Percentiles rank a stretch among this genome's conserved stretches.
These are phyloP conservation scores for Phoenicopterus ruber DNA, from an alignment of 2,113 vertebrate species.

Conservation along the genomic window DNA sequence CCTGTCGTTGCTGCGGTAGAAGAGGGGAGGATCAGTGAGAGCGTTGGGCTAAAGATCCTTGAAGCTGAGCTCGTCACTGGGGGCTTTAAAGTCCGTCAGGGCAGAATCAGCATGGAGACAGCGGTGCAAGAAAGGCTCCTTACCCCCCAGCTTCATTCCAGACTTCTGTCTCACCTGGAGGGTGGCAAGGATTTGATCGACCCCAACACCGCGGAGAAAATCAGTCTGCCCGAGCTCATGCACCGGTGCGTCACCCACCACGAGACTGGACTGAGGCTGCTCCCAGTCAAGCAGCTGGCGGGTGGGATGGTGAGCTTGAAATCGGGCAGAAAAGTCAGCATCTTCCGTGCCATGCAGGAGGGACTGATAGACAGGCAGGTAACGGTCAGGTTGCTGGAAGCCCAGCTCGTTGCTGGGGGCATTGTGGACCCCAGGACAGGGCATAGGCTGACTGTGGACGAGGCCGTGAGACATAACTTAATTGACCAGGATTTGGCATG, in stretches of 20 bases:
- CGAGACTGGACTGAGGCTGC: conserved; percentile 80
- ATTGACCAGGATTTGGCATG: conserved; percentile 90
- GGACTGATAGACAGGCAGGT: conserved; percentile 88
- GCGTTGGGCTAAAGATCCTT: conserved; percentile 82
- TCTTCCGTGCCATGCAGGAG: conserved; percentile 87
- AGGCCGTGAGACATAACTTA: conserved; percentile 80
- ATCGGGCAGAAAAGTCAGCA: conserved; percentile 83
- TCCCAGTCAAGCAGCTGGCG: conserved; percentile 86
- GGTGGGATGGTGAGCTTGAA: conserved; percentile 84
- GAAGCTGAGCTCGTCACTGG: conserved; percentile 81
- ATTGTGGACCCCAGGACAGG: conserved; percentile 90
- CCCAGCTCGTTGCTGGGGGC: conserved; percentile 92
- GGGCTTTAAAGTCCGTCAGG: conserved; percentile 65
- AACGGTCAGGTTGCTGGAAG: conserved; percentile 82
- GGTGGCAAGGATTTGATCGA: conserved; percentile 82
- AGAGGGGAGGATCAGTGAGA: conserved; percentile 79
- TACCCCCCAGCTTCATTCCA: conserved; percentile 58
- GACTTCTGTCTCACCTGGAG: conserved; percentile 72
- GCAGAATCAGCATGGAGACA: conserved; percentile 74
- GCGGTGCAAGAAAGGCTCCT: conserved; percentile 75
- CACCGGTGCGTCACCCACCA: conserved; percentile 78
- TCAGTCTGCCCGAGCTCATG: conserved; percentile 78
- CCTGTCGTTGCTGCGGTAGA: conserved; percentile 79
- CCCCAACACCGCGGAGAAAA: conserved; percentile 89
- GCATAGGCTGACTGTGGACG: conserved; percentile 81